phyloP scores from a whole-genome alignment of 1,140 invertebrate species.

The Cecropterus lyciades region DNA sequence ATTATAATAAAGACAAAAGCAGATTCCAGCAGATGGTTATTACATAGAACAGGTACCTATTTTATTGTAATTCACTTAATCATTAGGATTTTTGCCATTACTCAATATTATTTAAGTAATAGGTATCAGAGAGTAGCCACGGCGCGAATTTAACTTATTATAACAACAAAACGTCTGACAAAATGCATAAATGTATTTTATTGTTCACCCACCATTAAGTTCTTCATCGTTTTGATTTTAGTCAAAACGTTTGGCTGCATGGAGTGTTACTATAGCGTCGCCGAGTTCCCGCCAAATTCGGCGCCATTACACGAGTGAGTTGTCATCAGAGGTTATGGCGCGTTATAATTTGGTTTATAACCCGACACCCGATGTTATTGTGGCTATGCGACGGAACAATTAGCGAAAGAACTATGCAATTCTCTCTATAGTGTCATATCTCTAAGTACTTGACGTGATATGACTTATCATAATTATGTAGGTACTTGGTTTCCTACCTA shows the following conservation, averaged over 20 bases:
- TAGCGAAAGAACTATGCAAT: constrained; percentile 46
- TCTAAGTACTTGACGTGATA: background rate
- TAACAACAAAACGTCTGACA: constrained; percentile 10
- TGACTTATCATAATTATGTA: no score
- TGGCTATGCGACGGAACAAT: constrained; percentile 54
- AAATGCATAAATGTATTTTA: constrained; percentile 44
- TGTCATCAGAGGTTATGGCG: constrained; percentile 76
- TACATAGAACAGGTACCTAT: no score
- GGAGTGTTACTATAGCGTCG: constrained; percentile 49
- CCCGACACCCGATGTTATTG: constrained; percentile 55
- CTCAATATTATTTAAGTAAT: no score
- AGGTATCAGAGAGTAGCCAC: no score
- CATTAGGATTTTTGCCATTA: no score
- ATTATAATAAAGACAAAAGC: no score
- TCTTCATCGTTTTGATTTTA: constrained; percentile 34
- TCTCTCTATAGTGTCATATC: background rate
- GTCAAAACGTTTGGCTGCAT: constrained; percentile 58
- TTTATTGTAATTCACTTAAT: no score
- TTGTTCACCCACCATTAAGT: constrained; percentile 46
- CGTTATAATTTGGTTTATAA: constrained; percentile 82
- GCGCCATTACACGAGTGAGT: constrained; percentile 79
- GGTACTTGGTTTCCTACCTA: no score
- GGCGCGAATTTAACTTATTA: background rate
- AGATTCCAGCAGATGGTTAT: no score
- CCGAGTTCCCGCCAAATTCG: constrained; percentile 68